Base-by-base conservation (phyloP, 1,140 invertebrate genomes). In the Pogonognathellus flavescens region DNA sequence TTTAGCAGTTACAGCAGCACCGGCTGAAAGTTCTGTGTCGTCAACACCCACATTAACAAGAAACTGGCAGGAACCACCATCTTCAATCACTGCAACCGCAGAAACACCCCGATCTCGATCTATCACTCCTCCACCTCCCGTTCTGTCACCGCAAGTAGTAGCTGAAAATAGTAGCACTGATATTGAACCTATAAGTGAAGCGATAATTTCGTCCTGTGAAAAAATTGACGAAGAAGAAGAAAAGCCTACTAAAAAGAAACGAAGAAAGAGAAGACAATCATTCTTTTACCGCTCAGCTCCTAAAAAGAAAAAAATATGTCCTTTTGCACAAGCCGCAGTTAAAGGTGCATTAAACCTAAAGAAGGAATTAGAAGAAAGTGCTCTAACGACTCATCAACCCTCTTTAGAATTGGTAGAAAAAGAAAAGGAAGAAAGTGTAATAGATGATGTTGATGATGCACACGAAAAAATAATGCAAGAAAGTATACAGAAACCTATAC, bases 71-170 rank as follows among this genome's bases (percentile, higher is more conserved):
- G 57, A 60, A 41, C 57, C 18, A 62, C 55, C 22, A 83, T 57
- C 49, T 4, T n/a, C 57, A 22, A 55, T 41, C 41, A 83, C 16
- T 22, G 9, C 14, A 62, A 83, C 16, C 10, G 9, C 14, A 18
- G 70, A 62, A 14, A 62, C 14, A 14, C 25, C n/a, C 10, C 70
- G 70, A 76, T 76, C 70, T 49, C 41, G 70, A 41, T 76, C 70
- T 16, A 49, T 50, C 11, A 82, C 84, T 82, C 31, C 84, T 50
- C 84, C 84, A 16, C 59, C 84, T 25, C 83, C 66, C 10, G 66
- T 55, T 60, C 83, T 80, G 11, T 76, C 66, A 13, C 66, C 83
- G 8, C 66, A 76, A 55, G 53, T 60, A 22, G 25, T 41, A 80
- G 20, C 66, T 84, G 62, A 84, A 55, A 50, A 41, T 60, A 53